Evolutionary conservation across 2,888 invertebrate species (phyloP).

Genomic region (Notocelia uddmanniana): DNA sequence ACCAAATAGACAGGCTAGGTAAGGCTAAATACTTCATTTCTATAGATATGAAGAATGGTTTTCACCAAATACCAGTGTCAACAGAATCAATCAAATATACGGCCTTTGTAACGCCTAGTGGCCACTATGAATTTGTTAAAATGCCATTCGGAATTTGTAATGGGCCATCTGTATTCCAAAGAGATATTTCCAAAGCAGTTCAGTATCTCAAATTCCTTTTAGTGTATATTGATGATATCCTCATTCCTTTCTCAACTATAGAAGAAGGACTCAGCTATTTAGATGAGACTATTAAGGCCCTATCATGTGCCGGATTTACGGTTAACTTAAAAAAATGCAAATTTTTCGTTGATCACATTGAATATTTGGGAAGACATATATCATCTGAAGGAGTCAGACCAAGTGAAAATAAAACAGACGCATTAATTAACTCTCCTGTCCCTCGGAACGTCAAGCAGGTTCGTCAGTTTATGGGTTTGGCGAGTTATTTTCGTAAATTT

Average conservation of each 20-base stretch:
- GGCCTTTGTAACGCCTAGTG: background rate
- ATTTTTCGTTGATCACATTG: constrained; percentile 1
- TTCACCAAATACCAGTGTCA: background rate
- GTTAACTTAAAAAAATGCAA: constrained; percentile 5
- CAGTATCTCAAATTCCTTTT: constrained; percentile 8
- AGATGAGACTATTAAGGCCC: background rate
- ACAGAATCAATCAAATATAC: background rate
- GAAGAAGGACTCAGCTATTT: background rate
- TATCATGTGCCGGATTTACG: background rate
- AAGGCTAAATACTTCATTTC: constrained; percentile 3
- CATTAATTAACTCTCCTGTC: background rate
- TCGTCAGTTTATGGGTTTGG: background rate
- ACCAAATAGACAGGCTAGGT: background rate
- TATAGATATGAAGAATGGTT: background rate
- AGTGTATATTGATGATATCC: constrained; percentile 5
- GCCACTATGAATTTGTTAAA: constrained; percentile 9
- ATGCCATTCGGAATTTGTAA: constrained; percentile 17
- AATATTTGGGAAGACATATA: background rate
- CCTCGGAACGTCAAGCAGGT: background rate
- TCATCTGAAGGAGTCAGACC: background rate
- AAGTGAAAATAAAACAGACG: background rate
- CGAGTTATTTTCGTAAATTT: background rate
- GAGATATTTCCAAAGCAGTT: background rate
- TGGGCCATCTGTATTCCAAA: constrained; percentile 1
- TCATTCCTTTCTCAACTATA: constrained; percentile 6